Base-by-base conservation (phyloP, 2,113 vertebrate species). In the Dasypus novemcinctus region DNA sequence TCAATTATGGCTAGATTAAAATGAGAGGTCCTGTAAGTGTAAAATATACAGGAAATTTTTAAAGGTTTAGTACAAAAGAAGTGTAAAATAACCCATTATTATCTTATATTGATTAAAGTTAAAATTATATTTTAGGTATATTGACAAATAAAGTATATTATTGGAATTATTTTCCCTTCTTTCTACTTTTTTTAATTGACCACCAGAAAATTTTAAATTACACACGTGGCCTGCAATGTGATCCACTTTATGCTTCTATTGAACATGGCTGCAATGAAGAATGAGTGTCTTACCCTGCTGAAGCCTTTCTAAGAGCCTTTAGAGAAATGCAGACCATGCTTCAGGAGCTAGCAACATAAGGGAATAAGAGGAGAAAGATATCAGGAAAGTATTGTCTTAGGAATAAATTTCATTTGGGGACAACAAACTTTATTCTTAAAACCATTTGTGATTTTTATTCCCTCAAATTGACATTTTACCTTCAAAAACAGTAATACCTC, bases 401-500 rank as follows among this genome's bases (percentile, higher is more conserved):
- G 7, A n/a, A 41, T 76, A 69, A 18, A 21, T 46, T 79, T 49
- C 38, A 21, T 17, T 54, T 79, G 49, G 61, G 5, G 54, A 61
- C 36, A 17, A 38, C 12, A 52, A 71, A 61, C 71, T 87, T 87
- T 75, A 33, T 93, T 96, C 9, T 84, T 95, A 64, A 81, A 75
- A 86, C 71, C 79, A 18, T 3, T 96, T 80, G 54, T 46, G 25
- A 41, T 69, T 85, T 84, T 84, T 92, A 87, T 88, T 93, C 54
- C 87, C 49, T 89, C 38, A 94, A 96, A 88, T 92, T 97, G 86
- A 84, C 78, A 63, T 79, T 96, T 46, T 84, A 52, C 41, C 13
- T 86, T 59, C 9, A 84, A 95, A 95, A 96, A 18, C 68, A 94
- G 85, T 10, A 94, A 68, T 90, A 90, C 91, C 85, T 96, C 63